Evolutionary conservation across 1,140 invertebrate species (phyloP).

Genomic region (Drosophila mauritiana): DNA sequence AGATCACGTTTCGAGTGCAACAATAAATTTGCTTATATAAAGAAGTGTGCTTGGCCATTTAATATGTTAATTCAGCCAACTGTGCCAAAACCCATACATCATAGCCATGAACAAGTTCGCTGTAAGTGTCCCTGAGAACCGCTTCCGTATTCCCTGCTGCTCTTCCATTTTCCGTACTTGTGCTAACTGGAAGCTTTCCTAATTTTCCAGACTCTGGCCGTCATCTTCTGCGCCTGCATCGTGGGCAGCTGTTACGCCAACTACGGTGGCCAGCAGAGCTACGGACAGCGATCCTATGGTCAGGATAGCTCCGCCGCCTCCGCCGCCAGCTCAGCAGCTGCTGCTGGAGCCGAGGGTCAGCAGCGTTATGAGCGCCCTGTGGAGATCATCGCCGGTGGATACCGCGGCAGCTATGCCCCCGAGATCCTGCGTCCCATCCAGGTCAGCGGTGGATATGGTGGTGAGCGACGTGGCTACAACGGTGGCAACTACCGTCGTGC

Average conservation of each 20-base stretch:
- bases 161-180: slow-evolving; percentile 8
- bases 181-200: slow-evolving; percentile 14
- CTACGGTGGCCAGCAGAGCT: slow-evolving; percentile 22
- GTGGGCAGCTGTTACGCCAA: slow-evolving; percentile 53
- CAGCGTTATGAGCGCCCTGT: slow-evolving; percentile 43
- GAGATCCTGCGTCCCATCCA: slow-evolving; percentile 35
- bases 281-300: slow-evolving; percentile 20
- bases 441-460: slow-evolving; percentile 31
- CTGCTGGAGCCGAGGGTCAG: slow-evolving; percentile 24
- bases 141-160: slow-evolving; percentile 5
- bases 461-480: slow-evolving; percentile 17
- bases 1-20: slow-evolving; percentile 77
- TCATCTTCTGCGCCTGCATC: slow-evolving; percentile 64
- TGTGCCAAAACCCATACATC: slow-evolving; percentile 63
- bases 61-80: slow-evolving; percentile 81
- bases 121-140: slow-evolving; percentile 58
- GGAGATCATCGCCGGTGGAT: slow-evolving; percentile 64
- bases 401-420: slow-evolving; percentile 28
- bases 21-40: slow-evolving; percentile 80
- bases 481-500: slow-evolving; percentile 31
- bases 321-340: slow-evolving; percentile 56
- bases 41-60: slow-evolving; percentile 76
- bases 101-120: slow-evolving; percentile 77
- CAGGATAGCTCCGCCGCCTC: slow-evolving; percentile 46
- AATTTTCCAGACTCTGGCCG: slow-evolving; percentile 49